Evolutionary conservation across 1,140 invertebrate species (phyloP), one percentile per base, ranked within the genome.

Genomic region (Luehdorfia chinensis): DNA sequence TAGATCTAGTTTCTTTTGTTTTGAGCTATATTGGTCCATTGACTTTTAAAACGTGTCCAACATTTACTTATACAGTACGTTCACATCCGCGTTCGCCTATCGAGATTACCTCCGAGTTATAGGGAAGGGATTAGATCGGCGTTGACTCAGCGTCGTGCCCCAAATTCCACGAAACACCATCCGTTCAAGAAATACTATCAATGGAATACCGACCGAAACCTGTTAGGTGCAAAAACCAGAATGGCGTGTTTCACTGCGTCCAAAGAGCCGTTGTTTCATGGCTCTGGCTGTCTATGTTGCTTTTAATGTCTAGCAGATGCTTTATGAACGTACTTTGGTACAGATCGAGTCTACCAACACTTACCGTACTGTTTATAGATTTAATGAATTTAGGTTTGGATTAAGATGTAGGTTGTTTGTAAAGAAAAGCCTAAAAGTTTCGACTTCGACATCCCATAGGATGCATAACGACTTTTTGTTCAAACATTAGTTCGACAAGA

Each of bases 101-200:
- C 53, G 62, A 67, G 71, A 74, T 70, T 72, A 63, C 53, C 61
- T 74, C 59, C 50, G 48, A 63, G 56, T 50, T 34, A 57, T 49
- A 73, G 67, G 59, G 69, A 77, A 80, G 69, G 80, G 77, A 80
- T 77, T 78, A 73, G 70, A 75, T 70, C 61, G 60, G 55, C 65
- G 77, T 80, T 84, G 80, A 84, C 66, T 84, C 80, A 84, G 73
- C 76, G 67, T 55, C 62, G 62, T 83, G 78, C 55, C 75, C 80
- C 78, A 84, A 83, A 84, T 84, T 75, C 78, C 78, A 64, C 36
- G 66, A 66, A 60, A 75, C 72, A 83, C 75, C 80, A 84, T 84
- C 80, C 68, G 65, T 51, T 63, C 23, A 55, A n/a, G 27, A n/a
- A 41, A 19, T 4, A 43, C 6, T 16, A 30, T 49, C 61, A 71